These are phyloP conservation scores for Athripsodes cinereus DNA, from an alignment of 2,888 invertebrate species.

Conservation along the genomic window DNA sequence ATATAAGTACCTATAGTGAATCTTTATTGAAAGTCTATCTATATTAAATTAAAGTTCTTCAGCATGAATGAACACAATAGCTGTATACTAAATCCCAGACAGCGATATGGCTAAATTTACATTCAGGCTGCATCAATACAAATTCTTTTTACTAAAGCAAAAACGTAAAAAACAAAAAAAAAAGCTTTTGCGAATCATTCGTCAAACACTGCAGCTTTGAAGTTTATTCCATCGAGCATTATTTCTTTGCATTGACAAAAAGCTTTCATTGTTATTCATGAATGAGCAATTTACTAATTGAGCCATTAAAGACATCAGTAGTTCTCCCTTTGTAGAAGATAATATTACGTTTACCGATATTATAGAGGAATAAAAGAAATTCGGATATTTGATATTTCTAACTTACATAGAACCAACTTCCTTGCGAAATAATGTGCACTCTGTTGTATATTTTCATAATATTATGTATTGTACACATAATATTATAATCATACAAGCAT, in stretches of 20 bases:
- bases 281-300: constrained; percentile 26
- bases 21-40: no score
- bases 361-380: constrained; percentile 8
- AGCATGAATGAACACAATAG: no score
- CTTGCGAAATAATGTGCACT: no score
- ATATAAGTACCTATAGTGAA: no score
- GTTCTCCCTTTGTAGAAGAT: constrained; percentile 18
- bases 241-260: constrained; percentile 19
- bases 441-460: no score
- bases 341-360: constrained; percentile 18
- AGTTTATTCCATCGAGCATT: constrained; percentile 13
- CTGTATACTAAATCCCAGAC: background rate
- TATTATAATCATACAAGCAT: no score
- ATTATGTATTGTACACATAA: no score
- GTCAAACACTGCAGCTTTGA: constrained; percentile 7
- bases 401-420: no score
- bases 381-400: no score
- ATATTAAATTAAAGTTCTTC: no score
- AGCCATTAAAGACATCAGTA: constrained; percentile 20
- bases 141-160: background rate
- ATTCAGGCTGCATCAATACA: constrained; percentile 6
- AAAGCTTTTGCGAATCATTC: background rate
- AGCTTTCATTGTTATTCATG: constrained; percentile 21
- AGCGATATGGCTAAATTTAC: background rate
- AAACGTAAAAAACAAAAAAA: background rate